A percentile compares a stretch with the other conserved stretches of the same genome.
Conservation (phyloP, 2,888 invertebrate genomes). For the Pristionchus mayeri region DNA sequence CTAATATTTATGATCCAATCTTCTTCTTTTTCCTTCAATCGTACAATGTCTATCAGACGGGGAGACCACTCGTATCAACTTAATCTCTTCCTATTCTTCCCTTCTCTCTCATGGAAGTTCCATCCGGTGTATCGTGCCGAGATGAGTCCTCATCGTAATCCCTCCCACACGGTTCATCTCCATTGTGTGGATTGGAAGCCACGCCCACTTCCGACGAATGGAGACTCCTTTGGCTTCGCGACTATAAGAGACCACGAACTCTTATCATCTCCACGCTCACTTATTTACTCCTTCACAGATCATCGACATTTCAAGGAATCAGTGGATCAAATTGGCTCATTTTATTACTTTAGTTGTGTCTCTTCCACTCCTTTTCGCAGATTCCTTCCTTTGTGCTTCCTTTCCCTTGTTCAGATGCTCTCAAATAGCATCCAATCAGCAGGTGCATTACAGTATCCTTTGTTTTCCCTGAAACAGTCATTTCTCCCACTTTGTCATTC, state of each 20-base stretch:
- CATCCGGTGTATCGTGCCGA: not conserved
- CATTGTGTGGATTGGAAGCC: conserved; percentile 1
- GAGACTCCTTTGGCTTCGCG: not conserved
- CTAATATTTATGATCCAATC: too few species aligned
- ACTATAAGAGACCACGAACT: not conserved
- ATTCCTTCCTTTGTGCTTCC: not conserved
- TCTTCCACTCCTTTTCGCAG: not conserved
- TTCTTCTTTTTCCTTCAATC: not conserved
- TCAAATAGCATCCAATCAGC: conserved; percentile 12
- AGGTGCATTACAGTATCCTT: not conserved
- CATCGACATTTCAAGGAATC: not conserved
- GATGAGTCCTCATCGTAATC: conserved; percentile 11
- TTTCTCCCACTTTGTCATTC: not conserved
- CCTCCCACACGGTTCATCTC: not conserved
- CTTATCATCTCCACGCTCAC: conserved; percentile 5
- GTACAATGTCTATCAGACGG: not conserved
- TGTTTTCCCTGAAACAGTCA: not conserved
- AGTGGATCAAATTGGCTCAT: not conserved
- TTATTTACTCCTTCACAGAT: not conserved
- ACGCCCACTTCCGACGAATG: conserved; percentile 3
- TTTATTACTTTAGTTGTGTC: not conserved
- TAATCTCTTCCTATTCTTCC: not conserved
- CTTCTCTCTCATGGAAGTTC: not conserved
- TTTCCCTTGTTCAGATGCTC: not conserved
- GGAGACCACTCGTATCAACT: not conserved